Evolutionary conservation across 2,113 vertebrate species (phyloP).

Genomic region (Agelaius phoeniceus): DNA sequence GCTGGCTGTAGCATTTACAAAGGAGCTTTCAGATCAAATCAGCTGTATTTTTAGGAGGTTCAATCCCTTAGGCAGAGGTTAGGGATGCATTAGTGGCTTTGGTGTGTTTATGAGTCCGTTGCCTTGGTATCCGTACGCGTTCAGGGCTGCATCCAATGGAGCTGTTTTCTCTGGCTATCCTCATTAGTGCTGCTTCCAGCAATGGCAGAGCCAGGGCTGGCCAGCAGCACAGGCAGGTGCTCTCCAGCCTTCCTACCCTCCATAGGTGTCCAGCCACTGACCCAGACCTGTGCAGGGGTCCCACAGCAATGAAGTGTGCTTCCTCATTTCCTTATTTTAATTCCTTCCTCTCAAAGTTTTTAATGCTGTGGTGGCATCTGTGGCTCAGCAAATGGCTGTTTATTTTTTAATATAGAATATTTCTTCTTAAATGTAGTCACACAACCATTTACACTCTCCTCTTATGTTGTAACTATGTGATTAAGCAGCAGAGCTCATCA

Average conservation of each 20-base stretch:
- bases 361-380: neutral
- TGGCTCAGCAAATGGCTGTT: neutral
- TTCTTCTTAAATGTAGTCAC: neutral
- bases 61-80: neutral
- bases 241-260: neutral
- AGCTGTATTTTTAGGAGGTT: neutral
- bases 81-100: neutral
- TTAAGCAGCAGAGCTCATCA: neutral
- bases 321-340: neutral
- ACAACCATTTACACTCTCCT: neutral
- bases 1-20: neutral
- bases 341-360: neutral
- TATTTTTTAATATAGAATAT: neutral
- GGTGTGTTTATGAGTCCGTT: neutral
- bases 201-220: neutral
- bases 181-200: neutral
- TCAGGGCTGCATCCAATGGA: neutral
- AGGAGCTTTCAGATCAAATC: neutral
- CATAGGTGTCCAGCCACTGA: neutral
- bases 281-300: neutral
- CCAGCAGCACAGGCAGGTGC: fast-evolving
- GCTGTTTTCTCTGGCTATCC: neutral
- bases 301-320: neutral
- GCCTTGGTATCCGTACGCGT: fast-evolving
- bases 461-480: neutral